Conservation (phyloP, 2,888 invertebrate species). For the Eristalis intricaria region DNA sequence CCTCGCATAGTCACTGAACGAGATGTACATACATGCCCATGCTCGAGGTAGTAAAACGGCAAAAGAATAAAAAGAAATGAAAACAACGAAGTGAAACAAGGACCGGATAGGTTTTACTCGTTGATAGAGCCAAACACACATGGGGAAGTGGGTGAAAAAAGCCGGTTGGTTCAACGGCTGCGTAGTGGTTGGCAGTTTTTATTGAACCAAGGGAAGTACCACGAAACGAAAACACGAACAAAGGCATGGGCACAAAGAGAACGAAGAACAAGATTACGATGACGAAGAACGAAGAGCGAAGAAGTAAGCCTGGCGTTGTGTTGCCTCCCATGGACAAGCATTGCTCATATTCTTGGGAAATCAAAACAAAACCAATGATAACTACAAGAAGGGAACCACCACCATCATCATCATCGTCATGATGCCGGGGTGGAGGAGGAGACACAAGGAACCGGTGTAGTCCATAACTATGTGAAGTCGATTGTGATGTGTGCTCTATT, state of each 20-base stretch:
- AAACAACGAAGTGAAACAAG: not conserved
- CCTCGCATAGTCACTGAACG: conserved; percentile 8
- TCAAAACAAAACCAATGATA: conserved; percentile 54
- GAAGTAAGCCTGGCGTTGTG: conserved; percentile 8
- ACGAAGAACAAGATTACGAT: not conserved
- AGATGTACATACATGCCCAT: not conserved
- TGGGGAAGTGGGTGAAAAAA: conserved; percentile 68
- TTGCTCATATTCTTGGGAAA: conserved; percentile 20
- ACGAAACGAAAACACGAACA: not conserved
- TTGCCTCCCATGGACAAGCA: not conserved
- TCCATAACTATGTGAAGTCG: not conserved
- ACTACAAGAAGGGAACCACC: conserved; percentile 9
- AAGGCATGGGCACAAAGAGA: not conserved
- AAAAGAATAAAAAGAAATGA: not conserved
- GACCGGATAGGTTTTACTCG: conserved; percentile 3
- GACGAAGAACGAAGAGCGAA: too few species aligned
- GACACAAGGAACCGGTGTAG: not conserved
- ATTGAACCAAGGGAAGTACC: conserved; percentile 9
- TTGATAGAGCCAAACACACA: conserved; percentile 53
- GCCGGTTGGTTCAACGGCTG: conserved; percentile 70
- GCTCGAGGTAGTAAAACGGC: not conserved
- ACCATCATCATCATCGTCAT: not conserved
- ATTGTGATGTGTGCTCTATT: conserved; percentile 5
- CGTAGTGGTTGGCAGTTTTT: conserved; percentile 13
- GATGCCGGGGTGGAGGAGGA: not conserved